These are phyloP conservation scores for Aporophyla nigra DNA, from an alignment of 2,888 invertebrate species.

Conservation along the genomic window DNA sequence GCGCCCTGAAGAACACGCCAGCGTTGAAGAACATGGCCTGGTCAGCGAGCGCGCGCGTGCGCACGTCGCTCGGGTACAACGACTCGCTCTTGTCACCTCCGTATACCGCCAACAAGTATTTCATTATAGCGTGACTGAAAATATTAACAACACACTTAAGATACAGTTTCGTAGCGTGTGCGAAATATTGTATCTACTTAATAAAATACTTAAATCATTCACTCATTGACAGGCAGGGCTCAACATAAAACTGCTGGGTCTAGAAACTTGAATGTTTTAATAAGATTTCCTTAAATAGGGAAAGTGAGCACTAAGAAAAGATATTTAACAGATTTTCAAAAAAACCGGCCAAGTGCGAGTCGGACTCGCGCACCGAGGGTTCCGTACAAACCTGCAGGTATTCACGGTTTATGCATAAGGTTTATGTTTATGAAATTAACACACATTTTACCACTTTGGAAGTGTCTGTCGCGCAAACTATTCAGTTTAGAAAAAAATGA, in stretches of 20 bases:
- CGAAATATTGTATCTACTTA: background rate
- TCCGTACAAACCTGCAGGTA: too few species aligned
- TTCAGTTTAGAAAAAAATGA: too few species aligned
- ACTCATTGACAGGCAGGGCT: background rate
- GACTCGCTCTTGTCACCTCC: conserved; percentile 67
- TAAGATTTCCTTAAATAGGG: background rate
- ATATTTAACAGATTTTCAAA: background rate
- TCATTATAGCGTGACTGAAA: conserved; percentile 77
- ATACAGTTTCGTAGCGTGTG: background rate
- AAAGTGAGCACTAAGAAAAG: background rate
- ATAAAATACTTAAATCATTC: background rate
- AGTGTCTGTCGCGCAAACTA: too few species aligned
- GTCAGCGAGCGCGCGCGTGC: conserved; percentile 72
- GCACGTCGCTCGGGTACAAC: conserved; percentile 70
- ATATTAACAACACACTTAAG: background rate
- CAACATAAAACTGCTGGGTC: background rate
- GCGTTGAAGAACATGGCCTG: conserved; percentile 79
- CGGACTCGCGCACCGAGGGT: too few species aligned
- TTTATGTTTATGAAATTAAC: too few species aligned
- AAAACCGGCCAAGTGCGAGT: too few species aligned
- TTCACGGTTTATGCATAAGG: too few species aligned
- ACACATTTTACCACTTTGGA: too few species aligned
- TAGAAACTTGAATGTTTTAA: background rate
- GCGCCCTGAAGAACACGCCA: conserved; percentile 72
- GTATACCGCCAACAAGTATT: conserved; percentile 68